Evolutionary conservation across 2,888 invertebrate species (phyloP), one percentile per base, ranked within the genome.

Genomic region (Augochlorella aurata): DNA sequence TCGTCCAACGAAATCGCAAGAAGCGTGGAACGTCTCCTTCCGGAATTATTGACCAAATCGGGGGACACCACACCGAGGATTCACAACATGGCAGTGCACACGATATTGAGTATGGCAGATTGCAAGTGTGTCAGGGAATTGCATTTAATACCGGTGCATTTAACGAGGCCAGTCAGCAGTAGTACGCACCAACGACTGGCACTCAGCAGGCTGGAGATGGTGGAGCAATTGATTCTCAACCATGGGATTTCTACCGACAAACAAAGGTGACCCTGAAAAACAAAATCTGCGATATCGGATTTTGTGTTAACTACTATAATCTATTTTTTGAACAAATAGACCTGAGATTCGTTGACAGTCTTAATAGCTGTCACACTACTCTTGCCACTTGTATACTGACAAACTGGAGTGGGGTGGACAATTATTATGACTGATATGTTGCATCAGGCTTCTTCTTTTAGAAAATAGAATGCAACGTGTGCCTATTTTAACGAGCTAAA

Each of bases 181-280:
- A 97, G 97, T 70, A 97, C 97, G 89, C 97, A 98, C 94, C 98
- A 98, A 58, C 95, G 98, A 49, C 94, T 98, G 82, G 98, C 98
- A 0, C 95, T 98, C 76, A 97, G 97, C 85, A 95, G 97, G 61
- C 95, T 98, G 79, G 97, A 98, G 94, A 97, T 98, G 96, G 95
- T 98, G 77, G 98, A 98, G 89, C 97, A 98, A 90, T 94, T 98
- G 16, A 96, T 98, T 70, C 95, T 97, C 10, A 97, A 96, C 89
- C 97, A 98, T 89, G 98, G 98, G 72, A 97, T 98, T 82, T 97
- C 97, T 0, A 97, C 97, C 0, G 97, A 98, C 84, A 98, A 98
- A 93, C 97, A 97, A 92, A 97, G 97, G 97, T 97, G 92, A 90
- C 63, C 83, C 80, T 74, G 61, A 79, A 71, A 10, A 38, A 82